These are phyloP conservation scores for Lophius piscatorius DNA, from an alignment of 2,113 vertebrate genomes.

Conservation along the genomic window DNA sequence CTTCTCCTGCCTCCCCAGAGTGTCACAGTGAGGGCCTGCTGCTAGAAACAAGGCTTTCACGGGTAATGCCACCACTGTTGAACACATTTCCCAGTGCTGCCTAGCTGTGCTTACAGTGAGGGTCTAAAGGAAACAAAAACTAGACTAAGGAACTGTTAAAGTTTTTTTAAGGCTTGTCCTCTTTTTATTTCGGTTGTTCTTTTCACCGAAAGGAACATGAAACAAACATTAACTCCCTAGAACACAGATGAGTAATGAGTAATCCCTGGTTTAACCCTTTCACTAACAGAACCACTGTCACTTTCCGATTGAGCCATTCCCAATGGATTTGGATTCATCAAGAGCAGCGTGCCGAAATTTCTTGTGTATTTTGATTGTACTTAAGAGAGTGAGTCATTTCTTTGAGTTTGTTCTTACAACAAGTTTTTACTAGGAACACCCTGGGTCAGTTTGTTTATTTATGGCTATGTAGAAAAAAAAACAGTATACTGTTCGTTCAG, in stretches of 20 bases:
- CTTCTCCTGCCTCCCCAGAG: slow-evolving; percentile 25
- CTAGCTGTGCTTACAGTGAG: slow-evolving; percentile 2
- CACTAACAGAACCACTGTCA: background rate
- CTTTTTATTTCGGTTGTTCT: slow-evolving; percentile 20
- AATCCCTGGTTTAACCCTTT: slow-evolving; percentile 12
- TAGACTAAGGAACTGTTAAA: background rate
- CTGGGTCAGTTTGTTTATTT: too few relatives aligned
- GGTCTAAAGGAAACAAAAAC: slow-evolving; percentile 10
- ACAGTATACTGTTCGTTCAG: too few relatives aligned
- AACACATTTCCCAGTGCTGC: slow-evolving; percentile 24
- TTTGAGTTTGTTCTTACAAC: too few relatives aligned
- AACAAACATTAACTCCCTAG: slow-evolving; percentile 19
- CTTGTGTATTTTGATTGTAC: too few relatives aligned
- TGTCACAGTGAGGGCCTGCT: slow-evolving; percentile 33
- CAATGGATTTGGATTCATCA: too few relatives aligned
- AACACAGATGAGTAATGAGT: background rate
- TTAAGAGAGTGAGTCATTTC: too few relatives aligned
- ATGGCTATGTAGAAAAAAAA: too few relatives aligned
- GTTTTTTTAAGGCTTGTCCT: slow-evolving; percentile 3
- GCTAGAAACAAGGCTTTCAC: slow-evolving; percentile 49
- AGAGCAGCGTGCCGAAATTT: too few relatives aligned
- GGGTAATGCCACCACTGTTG: slow-evolving; percentile 28
- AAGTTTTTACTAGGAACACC: too few relatives aligned
- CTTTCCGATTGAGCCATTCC: too few relatives aligned
- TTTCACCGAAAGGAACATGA: background rate